Conservation (phyloP, 2,797 vertebrate species). For the Morus bassanus region DNA sequence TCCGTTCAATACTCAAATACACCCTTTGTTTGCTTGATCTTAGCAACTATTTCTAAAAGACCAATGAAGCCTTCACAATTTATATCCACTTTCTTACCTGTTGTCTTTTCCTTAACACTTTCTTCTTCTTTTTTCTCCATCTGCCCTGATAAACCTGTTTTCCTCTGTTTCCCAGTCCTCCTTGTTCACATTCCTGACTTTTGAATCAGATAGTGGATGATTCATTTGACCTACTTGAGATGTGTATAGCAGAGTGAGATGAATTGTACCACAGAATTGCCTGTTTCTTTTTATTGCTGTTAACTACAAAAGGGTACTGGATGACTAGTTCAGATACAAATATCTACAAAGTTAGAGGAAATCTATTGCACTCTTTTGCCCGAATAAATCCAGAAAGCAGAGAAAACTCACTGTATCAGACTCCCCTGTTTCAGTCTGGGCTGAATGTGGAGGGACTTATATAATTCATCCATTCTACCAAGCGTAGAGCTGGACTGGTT, state of each 20-base stretch:
- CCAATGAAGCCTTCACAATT: neutral
- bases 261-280: neutral
- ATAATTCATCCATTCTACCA: neutral
- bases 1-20: neutral
- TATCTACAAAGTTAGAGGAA: neutral
- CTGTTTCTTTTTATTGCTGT: neutral
- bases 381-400: neutral
- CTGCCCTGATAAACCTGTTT: neutral
- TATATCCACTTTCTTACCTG: neutral
- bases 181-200: slow-evolving; percentile 3
- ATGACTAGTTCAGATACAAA: neutral
- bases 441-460: neutral
- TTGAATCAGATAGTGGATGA: neutral
- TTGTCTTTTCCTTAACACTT: neutral
- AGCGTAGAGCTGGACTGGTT: neutral
- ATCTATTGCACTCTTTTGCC: neutral
- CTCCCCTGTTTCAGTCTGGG: neutral
- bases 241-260: neutral
- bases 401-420: neutral
- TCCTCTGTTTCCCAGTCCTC: neutral
- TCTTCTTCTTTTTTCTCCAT: neutral
- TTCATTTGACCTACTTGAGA: slow-evolving; percentile 37
- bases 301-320: neutral
- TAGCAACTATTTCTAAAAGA: neutral
- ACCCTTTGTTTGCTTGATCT: neutral